Evolutionary conservation across 92 coral and sea anemone genomes (phyloP), one percentile per base, ranked within the genome.

Genomic region (Chrysogorgia sp.): DNA sequence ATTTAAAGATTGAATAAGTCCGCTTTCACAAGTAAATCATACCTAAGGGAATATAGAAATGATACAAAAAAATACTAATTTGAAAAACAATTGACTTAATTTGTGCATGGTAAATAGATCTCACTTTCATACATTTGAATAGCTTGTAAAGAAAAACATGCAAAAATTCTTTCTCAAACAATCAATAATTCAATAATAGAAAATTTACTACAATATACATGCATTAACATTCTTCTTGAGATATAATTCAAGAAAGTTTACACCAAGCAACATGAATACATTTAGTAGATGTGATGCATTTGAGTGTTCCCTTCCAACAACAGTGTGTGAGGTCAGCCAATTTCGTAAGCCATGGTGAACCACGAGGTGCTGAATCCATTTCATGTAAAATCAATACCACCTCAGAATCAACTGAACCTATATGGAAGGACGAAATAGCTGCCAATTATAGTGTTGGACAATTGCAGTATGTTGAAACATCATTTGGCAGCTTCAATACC

Each of bases 241-340:
- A 34, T 64, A 74, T 30, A 82, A 82, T 69, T 82, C 86, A 61
- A 82, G 60, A 59, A 63, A 62, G 49, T 82, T 82, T 25, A 37
- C 43, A 5, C 67, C 47, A 0, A 55, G 34, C 10, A 61, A 10
- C 53, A 48, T 82, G 22, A 59, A 35, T n/a, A 60, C 79, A 63
- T 82, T 72, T 32, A 82, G 81, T 56, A 75, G 82, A 66, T 77
- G 82, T 33, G 71, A 76, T 63, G 77, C 87, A 5, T 83, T 75
- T 83, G 87, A 83, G 32, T 83, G 82, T 34, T 15, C 26, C 67
- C 63, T 83, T 22, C 82, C 77, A 60, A 67, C 49, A 56, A 55
- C 76, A 31, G 30, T 1, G 7, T 34, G 22, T 31, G 61, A 71
- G 47, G 4, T 24, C 60, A 26, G 61, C 41, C 10, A 71, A 19